phyloP scores from a whole-genome alignment of 2,888 invertebrate genomes.

The Eupithecia pulchellata region DNA sequence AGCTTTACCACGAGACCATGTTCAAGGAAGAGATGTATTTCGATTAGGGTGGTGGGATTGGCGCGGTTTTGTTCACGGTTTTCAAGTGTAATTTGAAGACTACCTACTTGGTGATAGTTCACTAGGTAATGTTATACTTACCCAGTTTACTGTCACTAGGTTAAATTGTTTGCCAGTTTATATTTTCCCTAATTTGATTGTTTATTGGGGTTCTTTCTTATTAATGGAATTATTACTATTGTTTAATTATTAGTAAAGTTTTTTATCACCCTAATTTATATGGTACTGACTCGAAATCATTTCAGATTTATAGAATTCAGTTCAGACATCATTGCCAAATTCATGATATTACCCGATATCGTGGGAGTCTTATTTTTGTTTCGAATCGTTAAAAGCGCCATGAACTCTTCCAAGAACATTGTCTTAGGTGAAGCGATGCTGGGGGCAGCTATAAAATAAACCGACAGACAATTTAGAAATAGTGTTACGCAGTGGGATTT shows the following conservation, averaged over 20 bases:
- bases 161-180: slow-evolving; percentile 6
- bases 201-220: not conserved
- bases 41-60: slow-evolving; percentile 67
- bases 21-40: slow-evolving; percentile 86
- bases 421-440: slow-evolving; percentile 80
- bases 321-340: slow-evolving; percentile 13
- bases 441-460: slow-evolving; percentile 55
- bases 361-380: slow-evolving; percentile 12
- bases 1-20: slow-evolving; percentile 88
- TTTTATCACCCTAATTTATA: not conserved
- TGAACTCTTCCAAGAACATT: slow-evolving; percentile 73
- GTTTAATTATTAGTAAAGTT: not conserved
- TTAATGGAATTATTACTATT: not conserved
- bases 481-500: slow-evolving; percentile 61
- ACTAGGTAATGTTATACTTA: not conserved
- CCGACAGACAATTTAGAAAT: slow-evolving; percentile 44
- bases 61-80: slow-evolving; percentile 22
- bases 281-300: not conserved
- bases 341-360: slow-evolving; percentile 23
- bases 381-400: slow-evolving; percentile 32
- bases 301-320: not conserved
- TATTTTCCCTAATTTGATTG: not conserved
- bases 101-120: slow-evolving; percentile 2
- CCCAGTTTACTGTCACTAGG: not conserved
- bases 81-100: not conserved